Conservation (phyloP, 1,140 invertebrate species). For the Macrostomum lignano region DNA sequence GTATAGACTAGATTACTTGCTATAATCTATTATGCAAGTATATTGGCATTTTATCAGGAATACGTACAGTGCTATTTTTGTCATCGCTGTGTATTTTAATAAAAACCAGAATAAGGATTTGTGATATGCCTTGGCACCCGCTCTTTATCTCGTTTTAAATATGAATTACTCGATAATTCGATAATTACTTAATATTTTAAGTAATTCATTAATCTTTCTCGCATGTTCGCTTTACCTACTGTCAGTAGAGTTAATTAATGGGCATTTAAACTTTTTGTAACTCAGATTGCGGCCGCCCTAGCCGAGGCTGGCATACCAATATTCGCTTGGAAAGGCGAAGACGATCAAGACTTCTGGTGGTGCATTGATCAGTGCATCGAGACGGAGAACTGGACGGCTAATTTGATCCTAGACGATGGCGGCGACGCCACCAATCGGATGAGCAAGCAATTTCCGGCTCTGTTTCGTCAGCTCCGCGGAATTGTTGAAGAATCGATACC, state of each 20-base stretch:
- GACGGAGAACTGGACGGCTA: slow-evolving; percentile 69
- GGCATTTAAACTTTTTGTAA: no score
- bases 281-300: slow-evolving; percentile 77
- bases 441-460: slow-evolving; percentile 73
- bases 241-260: no score
- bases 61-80: no score
- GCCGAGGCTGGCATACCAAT: slow-evolving; percentile 59
- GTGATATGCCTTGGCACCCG: no score
- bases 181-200: neutral
- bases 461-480: slow-evolving; percentile 80
- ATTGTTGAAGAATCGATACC: slow-evolving; percentile 93
- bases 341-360: slow-evolving; percentile 95
- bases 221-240: no score
- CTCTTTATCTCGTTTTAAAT: no score
- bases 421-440: slow-evolving; percentile 83
- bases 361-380: slow-evolving; percentile 76
- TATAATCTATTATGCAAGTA: no score
- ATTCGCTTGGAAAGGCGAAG: slow-evolving; percentile 79
- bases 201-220: neutral
- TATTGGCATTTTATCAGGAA: no score
- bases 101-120: no score
- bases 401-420: slow-evolving; percentile 76
- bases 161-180: no score
- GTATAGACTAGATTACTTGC: no score
- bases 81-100: no score